phyloP scores from a whole-genome alignment of 2,797 vertebrate genomes.

The Monodelphis domestica region DNA sequence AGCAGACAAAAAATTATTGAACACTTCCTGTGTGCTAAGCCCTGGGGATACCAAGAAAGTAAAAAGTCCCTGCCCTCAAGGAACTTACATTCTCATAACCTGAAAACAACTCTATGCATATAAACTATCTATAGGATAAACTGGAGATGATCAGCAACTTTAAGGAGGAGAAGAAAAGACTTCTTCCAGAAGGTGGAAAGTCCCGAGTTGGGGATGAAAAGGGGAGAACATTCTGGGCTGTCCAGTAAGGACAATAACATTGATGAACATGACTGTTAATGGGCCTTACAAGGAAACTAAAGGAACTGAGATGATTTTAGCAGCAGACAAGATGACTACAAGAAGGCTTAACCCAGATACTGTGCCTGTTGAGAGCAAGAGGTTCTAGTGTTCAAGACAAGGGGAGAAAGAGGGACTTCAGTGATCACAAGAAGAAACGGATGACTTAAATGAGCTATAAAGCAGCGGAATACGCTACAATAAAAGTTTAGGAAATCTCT shows the following conservation, averaged over 20 bases:
- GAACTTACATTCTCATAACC: not conserved
- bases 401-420: not conserved
- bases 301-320: conserved; percentile 20
- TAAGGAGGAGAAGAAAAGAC: not conserved
- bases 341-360: not conserved
- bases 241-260: conserved; percentile 16
- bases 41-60: not conserved
- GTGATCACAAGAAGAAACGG: not conserved
- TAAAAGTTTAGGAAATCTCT: not conserved
- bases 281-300: conserved; percentile 19
- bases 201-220: not conserved
- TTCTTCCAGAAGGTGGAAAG: not conserved
- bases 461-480: not conserved
- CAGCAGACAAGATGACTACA: not conserved
- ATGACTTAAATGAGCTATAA: not conserved
- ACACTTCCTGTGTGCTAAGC: not conserved
- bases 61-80: not conserved
- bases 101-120: not conserved
- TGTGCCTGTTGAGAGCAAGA: not conserved
- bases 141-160: not conserved
- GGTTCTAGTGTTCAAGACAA: not conserved
- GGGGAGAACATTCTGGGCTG: not conserved
- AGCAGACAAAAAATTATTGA: not conserved
- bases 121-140: not conserved
- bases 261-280: not conserved